Base-by-base conservation (phyloP, 2,113 vertebrate species). In the Chinchilla lanigera region DNA sequence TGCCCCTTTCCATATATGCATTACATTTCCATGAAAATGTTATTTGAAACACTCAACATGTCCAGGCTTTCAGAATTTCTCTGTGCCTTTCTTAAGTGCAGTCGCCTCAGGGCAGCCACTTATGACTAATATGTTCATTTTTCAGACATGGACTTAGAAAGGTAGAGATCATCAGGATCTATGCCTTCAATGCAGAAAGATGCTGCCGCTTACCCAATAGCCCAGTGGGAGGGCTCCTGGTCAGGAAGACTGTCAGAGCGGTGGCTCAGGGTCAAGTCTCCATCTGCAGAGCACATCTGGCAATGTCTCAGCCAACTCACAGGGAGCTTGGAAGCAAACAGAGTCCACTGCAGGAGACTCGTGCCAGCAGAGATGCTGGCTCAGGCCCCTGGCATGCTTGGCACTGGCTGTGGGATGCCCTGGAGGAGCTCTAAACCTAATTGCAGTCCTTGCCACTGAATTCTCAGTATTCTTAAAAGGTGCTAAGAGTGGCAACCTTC, bases 301-400 rank as follows among this genome's bases (percentile, higher is more conserved):
- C 38, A 12, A 41, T 44, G 24, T 50, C 28, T 17, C 17, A 1
- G 86, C 28, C 47, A 83, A 9, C 47, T 38, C 0, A 10, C 35
- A 35, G 22, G 16, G 30, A 73, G 75, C 26, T 16, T 17, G 13
- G 50, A 44, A 83, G 44, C 87, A 86, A 54, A 41, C 52, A 92
- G 0, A 24, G 30, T 13, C 87, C 6, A 11, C 12, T 5, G 8
- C n/a, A 87, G 8, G 20, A 69, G 44, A 24, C 28, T 20, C 44
- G 11, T 0, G 0, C 1, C 8, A 60, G 16, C 56, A 61, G 38
- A n/a, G 24, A 28, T 4, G 73, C 11, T 50, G 30, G 30, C 8
- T n/a, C 69, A 14, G 33, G 35, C 5, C 22, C 10, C 26, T 0
- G 0, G n/a, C 14, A 1, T 30, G 28, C 41, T 19, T 20, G 4